Evolutionary conservation across 2,113 vertebrate species (phyloP), one percentile per base, ranked within the genome.

Genomic region (Hylia prasina): DNA sequence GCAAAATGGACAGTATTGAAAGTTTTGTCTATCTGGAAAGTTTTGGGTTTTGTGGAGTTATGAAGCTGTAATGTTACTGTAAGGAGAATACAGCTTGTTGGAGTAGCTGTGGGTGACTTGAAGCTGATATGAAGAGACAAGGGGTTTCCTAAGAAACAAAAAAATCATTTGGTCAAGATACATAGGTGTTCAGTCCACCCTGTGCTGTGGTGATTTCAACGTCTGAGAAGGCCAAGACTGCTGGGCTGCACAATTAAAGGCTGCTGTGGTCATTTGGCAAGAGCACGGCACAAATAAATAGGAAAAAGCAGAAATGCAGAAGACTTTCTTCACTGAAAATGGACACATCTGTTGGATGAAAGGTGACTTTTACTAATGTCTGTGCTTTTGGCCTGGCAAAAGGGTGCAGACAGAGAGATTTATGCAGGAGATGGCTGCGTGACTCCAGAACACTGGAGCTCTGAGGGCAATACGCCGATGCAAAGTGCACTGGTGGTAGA

Each of bases 41-140:
- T 50, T 37, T 23, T 76, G 40, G 1, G 2, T 48, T 71, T 68
- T 44, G 19, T 66, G 86, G 72, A 83, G 75, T 83, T 64, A n/a
- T 14, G 25, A 87, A 88, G 78, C 73, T 88, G 37, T 92, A 76
- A 80, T 13, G 18, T 87, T 89, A 78, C 87, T 73, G 58, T 63
- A 87, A 96, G 64, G 86, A 94, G 80, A 63, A 54, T 47, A 58
- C 86, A 93, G 44, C 82, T 81, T 73, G 35, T 35, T 83, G 92
- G 86, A 83, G 89, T 79, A 82, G 89, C 69, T 5, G 3, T 78
- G 73, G 54, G 82, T 78, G 81, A 94, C 84, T 42, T 84, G 77
- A 89, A 96, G 89, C 80, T 63, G 76, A 45, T 58, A 27, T 0
- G 20, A 93, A 95, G 76, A 93, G 44, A 87, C 56, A 68, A 87